These are phyloP conservation scores for Zosterops hypoxanthus DNA, from an alignment of 2,113 vertebrate species.

Conservation along the genomic window DNA sequence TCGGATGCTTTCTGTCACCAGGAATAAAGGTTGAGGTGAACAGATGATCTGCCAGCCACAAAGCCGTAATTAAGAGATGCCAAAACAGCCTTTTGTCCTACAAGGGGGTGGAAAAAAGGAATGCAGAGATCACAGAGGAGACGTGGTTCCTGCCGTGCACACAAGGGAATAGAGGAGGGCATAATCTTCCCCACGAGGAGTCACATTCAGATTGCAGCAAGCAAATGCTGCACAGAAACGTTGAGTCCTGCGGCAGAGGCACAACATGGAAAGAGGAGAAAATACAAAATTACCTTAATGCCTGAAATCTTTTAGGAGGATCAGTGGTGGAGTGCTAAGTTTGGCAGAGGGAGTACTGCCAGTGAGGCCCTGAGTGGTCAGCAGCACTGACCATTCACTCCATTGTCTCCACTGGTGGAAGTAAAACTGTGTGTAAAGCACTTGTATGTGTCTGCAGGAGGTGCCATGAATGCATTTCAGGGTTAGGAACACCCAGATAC, in stretches of 20 bases:
- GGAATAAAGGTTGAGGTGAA: background rate
- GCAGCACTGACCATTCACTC: background rate
- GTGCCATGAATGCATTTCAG: background rate
- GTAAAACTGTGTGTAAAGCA: background rate
- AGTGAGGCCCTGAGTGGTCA: background rate
- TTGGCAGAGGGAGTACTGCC: background rate
- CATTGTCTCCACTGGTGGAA: background rate
- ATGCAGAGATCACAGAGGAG: background rate
- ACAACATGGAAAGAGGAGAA: background rate
- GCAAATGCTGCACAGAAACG: background rate
- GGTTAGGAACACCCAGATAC: background rate
- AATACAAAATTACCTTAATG: background rate
- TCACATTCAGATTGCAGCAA: background rate
- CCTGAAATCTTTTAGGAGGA: background rate
- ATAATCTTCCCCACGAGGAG: background rate
- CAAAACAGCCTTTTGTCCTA: constrained; percentile 2
- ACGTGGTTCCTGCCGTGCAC: accelerated
- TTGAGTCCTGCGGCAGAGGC: background rate
- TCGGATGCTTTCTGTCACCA: background rate
- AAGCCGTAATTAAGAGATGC: background rate
- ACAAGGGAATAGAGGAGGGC: background rate
- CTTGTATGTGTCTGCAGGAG: background rate
- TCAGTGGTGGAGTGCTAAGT: too few species aligned
- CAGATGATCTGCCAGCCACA: background rate
- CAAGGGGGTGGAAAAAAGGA: too few species aligned